phyloP scores from a whole-genome alignment of 2,888 invertebrate species.

The Bugula neritina region DNA sequence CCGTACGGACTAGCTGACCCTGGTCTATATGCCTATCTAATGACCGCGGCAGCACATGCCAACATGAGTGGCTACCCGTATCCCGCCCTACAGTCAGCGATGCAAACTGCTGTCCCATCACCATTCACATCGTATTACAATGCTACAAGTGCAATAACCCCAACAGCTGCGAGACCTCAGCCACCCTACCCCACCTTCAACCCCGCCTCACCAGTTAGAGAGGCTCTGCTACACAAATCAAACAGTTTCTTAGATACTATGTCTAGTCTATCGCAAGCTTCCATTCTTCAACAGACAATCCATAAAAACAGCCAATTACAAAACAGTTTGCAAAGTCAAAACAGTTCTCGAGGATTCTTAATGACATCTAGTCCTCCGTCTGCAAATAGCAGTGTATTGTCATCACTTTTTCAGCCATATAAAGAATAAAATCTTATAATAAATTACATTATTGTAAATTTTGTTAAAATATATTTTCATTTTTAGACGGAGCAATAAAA shows the following conservation, averaged over 20 bases:
- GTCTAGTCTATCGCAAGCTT: conserved; percentile 22
- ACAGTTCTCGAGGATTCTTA: background rate
- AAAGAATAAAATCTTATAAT: conserved; percentile 7
- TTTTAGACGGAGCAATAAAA: too few relatives aligned
- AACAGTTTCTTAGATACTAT: conserved; percentile 25
- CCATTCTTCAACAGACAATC: conserved; percentile 5
- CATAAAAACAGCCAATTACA: background rate
- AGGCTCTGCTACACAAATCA: background rate
- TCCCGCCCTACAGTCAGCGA: conserved; percentile 22
- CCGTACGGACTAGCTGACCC: conserved; percentile 79
- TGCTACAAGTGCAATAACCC: conserved; percentile 9
- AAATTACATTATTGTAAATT: background rate
- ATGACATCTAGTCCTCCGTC: background rate
- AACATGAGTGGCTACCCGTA: conserved; percentile 25
- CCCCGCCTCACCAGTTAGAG: background rate
- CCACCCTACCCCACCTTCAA: background rate
- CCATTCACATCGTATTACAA: background rate
- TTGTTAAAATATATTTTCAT: too few relatives aligned
- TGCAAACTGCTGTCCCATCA: conserved; percentile 7
- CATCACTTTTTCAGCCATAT: conserved; percentile 13
- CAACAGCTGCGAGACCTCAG: background rate
- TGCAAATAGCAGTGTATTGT: background rate
- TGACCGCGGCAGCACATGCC: conserved; percentile 67
- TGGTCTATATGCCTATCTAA: conserved; percentile 77
- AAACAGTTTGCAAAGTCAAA: background rate